Conservation (phyloP, 2,888 invertebrate species). For the Ischnus inquisitorius region DNA sequence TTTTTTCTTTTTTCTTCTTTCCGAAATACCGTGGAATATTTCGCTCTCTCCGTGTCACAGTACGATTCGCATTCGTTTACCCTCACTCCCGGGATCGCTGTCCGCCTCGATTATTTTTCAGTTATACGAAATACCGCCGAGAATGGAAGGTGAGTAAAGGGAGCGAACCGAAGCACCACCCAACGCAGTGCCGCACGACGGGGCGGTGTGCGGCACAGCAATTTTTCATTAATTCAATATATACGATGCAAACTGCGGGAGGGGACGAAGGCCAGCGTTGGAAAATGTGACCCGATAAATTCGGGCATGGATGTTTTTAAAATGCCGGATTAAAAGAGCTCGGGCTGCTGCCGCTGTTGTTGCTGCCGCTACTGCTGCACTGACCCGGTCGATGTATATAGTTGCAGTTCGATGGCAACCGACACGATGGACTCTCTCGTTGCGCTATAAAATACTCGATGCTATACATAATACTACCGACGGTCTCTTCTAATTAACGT, state of each 20-base stretch:
- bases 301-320: slow-evolving; percentile 33
- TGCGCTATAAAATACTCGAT: background rate
- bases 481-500: slow-evolving; percentile 28
- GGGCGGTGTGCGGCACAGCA: background rate
- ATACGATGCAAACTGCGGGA: background rate
- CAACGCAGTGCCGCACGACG: background rate
- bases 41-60: background rate
- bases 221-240: slow-evolving; percentile 41
- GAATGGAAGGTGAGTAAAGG: slow-evolving; percentile 17
- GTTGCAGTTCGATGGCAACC: slow-evolving; percentile 18
- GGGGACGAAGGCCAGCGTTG: background rate
- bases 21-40: slow-evolving; percentile 4
- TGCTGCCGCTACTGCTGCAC: background rate
- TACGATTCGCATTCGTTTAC: background rate
- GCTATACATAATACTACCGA: slow-evolving; percentile 13
- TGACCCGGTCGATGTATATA: background rate
- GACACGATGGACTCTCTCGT: background rate
- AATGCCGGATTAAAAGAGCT: slow-evolving; percentile 31
- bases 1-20: background rate
- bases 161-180: background rate
- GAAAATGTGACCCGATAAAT: slow-evolving; percentile 45
- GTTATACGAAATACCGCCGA: slow-evolving; percentile 18
- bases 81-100: background rate
- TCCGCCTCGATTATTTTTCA: slow-evolving; percentile 33
- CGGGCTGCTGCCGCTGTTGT: background rate